Percentiles rank a stretch among this genome's conserved stretches.
These are phyloP conservation scores for Apis cerana DNA, from an alignment of 1,140 invertebrate species.

Conservation along the genomic window DNA sequence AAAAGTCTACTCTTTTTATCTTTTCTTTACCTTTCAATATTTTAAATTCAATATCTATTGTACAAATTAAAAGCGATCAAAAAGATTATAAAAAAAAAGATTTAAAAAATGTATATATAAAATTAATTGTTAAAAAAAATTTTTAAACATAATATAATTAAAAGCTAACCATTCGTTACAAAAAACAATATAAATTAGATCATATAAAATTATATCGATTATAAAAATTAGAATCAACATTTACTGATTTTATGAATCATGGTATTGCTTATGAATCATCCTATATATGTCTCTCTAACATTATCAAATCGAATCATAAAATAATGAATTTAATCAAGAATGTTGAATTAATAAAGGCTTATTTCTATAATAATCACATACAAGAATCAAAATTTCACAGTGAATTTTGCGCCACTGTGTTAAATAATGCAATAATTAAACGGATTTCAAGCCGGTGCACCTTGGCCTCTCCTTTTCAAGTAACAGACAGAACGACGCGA, in stretches of 20 bases:
- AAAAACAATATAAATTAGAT: too few relatives aligned
- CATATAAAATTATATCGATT: too few relatives aligned
- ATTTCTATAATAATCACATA: too few relatives aligned
- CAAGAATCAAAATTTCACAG: slow-evolving; percentile 12
- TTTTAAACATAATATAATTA: too few relatives aligned
- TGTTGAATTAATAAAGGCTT: not conserved
- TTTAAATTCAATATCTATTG: too few relatives aligned
- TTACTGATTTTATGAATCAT: not conserved
- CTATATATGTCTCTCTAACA: not conserved
- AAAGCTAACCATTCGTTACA: too few relatives aligned
- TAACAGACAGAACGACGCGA: not conserved
- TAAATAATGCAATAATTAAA: slow-evolving; percentile 11
- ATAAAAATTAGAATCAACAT: not conserved
- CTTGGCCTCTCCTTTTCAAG: slow-evolving; percentile 27
- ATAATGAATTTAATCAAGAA: too few relatives aligned
- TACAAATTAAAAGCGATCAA: not conserved
- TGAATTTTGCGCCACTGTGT: not conserved
- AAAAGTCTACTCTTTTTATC: not conserved
- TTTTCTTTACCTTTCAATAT: not conserved
- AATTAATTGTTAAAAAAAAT: too few relatives aligned
- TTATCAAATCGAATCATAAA: not conserved
- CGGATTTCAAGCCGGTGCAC: slow-evolving; percentile 18
- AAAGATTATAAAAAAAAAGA: too few relatives aligned
- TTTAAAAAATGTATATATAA: not conserved
- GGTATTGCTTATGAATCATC: too few relatives aligned